Percentiles rank a stretch among this genome's conserved stretches.
Conservation (phyloP, 2,797 vertebrate species). For the Enteromius unitaeniatus region DNA sequence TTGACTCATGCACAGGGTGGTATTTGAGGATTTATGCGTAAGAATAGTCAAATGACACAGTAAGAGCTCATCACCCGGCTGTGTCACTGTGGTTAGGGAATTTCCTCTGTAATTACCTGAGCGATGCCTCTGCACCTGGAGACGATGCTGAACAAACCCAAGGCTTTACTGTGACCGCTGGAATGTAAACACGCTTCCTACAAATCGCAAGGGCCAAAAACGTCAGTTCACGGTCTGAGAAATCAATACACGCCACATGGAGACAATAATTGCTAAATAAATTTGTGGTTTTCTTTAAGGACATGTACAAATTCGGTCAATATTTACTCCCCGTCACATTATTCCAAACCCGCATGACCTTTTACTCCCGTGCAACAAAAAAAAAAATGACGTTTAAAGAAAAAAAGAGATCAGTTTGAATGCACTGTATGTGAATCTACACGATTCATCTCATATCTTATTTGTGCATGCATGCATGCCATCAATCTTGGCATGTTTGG, state of each 20-base stretch:
- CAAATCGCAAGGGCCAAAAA: slow-evolving; percentile 32
- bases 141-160: slow-evolving; percentile 62
- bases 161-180: slow-evolving; percentile 60
- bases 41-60: slow-evolving; percentile 67
- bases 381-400: background rate
- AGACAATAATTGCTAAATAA: background rate
- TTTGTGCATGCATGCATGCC: slow-evolving; percentile 1
- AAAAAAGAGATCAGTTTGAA: background rate
- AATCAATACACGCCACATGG: background rate
- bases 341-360: background rate
- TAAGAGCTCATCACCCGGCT: slow-evolving; percentile 62
- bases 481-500: background rate
- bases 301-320: background rate
- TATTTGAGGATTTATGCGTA: slow-evolving; percentile 64
- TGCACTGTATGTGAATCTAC: background rate
- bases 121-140: slow-evolving; percentile 65
- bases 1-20: slow-evolving; percentile 64
- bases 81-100: slow-evolving; percentile 66
- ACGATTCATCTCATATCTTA: background rate
- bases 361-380: background rate
- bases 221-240: background rate
- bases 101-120: slow-evolving; percentile 68
- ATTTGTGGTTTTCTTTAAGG: background rate
- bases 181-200: slow-evolving; percentile 67
- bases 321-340: background rate